Evolutionary conservation across 2,797 vertebrate genomes (phyloP).

Genomic region (Pterois miles): DNA sequence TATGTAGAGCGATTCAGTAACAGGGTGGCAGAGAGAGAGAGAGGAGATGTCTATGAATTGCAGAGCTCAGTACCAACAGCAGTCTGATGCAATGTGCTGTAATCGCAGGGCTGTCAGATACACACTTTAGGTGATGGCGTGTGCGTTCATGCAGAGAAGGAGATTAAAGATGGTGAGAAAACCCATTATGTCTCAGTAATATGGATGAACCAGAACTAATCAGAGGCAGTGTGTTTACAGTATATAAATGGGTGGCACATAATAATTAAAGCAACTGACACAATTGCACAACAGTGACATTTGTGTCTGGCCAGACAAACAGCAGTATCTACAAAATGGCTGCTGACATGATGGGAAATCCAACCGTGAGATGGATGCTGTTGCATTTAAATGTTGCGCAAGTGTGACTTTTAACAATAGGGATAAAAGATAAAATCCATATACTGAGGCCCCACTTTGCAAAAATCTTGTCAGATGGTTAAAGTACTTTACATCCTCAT

Average conservation of each 20-base stretch:
- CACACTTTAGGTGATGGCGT: conserved; percentile 34
- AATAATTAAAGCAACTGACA: conserved; percentile 66
- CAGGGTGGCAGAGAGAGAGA: neutral
- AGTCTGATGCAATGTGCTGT: conserved; percentile 68
- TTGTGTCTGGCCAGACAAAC: conserved; percentile 37
- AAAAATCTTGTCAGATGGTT: neutral
- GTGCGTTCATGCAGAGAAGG: conserved; percentile 37
- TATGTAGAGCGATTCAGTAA: conserved; percentile 3
- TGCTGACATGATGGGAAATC: conserved; percentile 9
- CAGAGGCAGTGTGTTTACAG: conserved; percentile 30
- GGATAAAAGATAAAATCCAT: neutral
- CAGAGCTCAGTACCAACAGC: conserved; percentile 49
- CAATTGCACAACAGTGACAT: conserved; percentile 61
- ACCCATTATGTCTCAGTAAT: conserved; percentile 48
- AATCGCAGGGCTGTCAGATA: conserved; percentile 56
- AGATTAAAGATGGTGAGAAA: conserved; percentile 47
- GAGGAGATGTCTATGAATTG: conserved; percentile 41
- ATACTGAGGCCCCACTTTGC: neutral
- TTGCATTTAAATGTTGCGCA: neutral
- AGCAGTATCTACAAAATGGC: conserved; percentile 47
- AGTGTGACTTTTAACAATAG: neutral
- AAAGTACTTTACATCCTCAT: neutral
- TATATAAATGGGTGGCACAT: conserved; percentile 31
- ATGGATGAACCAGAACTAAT: conserved; percentile 53
- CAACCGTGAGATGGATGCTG: conserved; percentile 46